Conservation (phyloP, 2,113 vertebrate genomes). For the Paradoxurus hermaphroditus region DNA sequence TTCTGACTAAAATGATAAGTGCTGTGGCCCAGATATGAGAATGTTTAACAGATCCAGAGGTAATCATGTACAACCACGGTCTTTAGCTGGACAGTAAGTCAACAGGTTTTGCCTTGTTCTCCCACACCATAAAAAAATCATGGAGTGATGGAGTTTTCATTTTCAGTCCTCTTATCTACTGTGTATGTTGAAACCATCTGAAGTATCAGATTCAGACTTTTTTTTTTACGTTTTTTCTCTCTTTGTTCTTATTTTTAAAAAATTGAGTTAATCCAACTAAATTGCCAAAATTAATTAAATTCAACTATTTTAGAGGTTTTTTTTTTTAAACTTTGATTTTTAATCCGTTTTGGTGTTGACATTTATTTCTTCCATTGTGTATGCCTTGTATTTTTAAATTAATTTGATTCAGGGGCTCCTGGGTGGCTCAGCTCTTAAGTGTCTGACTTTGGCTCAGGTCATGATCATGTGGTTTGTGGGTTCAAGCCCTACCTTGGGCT, state of each 20-base stretch:
- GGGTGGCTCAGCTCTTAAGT: no score
- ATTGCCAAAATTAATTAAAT: background rate
- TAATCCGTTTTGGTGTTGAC: background rate
- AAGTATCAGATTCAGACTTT: background rate
- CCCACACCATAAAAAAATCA: background rate
- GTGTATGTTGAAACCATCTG: background rate
- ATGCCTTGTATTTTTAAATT: background rate
- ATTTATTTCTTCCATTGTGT: background rate
- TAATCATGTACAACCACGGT: background rate
- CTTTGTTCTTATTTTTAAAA: background rate
- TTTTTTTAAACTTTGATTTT: background rate
- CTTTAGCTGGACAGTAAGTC: background rate
- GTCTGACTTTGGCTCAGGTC: no score
- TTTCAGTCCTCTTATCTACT: background rate
- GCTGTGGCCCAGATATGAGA: background rate
- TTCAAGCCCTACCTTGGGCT: no score
- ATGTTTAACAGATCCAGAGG: background rate
- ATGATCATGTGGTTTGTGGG: no score
- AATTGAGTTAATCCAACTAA: background rate
- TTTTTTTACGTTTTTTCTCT: background rate
- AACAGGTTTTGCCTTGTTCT: background rate
- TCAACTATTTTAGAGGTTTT: background rate
- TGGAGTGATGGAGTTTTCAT: background rate
- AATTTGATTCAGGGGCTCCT: background rate
- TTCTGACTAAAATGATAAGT: background rate